phyloP scores from a whole-genome alignment of 2,797 vertebrate species.

The Phaenicophaeus curvirostris region DNA sequence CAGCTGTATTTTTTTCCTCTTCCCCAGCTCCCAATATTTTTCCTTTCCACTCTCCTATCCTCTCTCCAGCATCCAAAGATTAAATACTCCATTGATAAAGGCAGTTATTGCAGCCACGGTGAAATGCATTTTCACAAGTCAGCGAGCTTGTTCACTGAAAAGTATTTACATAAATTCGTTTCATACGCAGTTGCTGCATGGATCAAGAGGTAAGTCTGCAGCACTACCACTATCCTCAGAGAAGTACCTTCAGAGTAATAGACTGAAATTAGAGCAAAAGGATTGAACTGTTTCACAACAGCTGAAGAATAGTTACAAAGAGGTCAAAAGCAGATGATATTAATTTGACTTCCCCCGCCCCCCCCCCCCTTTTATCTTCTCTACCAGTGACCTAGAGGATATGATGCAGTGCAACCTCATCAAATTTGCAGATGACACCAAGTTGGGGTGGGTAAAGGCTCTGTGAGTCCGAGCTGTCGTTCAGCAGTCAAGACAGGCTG shows the following conservation, averaged over 20 bases:
- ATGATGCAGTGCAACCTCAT: background rate
- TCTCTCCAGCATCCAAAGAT: background rate
- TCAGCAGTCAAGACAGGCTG: background rate
- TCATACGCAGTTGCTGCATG: background rate
- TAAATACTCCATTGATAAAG: background rate
- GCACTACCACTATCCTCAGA: background rate
- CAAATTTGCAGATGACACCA: background rate
- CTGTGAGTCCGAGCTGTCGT: background rate
- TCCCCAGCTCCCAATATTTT: background rate
- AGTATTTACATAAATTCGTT: background rate
- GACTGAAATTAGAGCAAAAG: background rate
- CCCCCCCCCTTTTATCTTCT: background rate
- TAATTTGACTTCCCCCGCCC: background rate
- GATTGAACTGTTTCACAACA: background rate
- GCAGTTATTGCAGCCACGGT: background rate
- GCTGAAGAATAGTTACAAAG: background rate
- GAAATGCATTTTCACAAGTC: background rate
- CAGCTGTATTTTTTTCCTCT: background rate
- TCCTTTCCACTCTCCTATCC: background rate
- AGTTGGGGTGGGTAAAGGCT: background rate
- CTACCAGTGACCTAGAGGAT: background rate
- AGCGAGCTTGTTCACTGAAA: background rate
- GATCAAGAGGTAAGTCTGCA: background rate
- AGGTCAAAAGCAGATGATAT: conserved; percentile 3
- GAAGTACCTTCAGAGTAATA: background rate